phyloP scores from a whole-genome alignment of 1,140 invertebrate species.

The Drosophila albomicans region DNA sequence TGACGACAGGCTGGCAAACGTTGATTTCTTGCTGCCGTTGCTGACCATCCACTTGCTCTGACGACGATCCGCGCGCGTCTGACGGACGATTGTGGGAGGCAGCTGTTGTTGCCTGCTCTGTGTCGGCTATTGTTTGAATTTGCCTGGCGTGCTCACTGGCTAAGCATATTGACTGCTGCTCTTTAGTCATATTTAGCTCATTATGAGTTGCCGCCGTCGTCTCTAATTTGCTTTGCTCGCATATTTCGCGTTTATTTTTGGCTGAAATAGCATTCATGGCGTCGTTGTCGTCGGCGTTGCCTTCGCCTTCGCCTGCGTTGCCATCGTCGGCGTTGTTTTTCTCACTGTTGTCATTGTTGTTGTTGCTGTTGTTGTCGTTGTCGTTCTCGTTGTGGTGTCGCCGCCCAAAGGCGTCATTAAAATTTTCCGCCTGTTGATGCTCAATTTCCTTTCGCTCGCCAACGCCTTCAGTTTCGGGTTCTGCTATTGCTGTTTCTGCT shows the following conservation, averaged over 20 bases:
- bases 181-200: constrained; percentile 80
- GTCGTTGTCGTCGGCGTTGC: constrained; percentile 71
- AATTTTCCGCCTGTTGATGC: constrained; percentile 83
- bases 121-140: constrained; percentile 58
- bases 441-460: constrained; percentile 76
- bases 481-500: too few relatives aligned
- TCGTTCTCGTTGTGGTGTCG: constrained; percentile 53
- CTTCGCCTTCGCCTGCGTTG: constrained; percentile 9
- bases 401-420: constrained; percentile 77
- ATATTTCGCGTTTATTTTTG: constrained; percentile 80
- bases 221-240: constrained; percentile 82
- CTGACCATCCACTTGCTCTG: constrained; percentile 69
- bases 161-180: constrained; percentile 78
- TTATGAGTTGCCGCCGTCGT: constrained; percentile 60
- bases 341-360: constrained; percentile 4
- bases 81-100: constrained; percentile 60
- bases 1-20: constrained; percentile 14
- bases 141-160: constrained; percentile 54
- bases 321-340: background rate
- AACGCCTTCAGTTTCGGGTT: constrained; percentile 51
- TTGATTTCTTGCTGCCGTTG: constrained; percentile 39
- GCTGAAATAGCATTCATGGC: constrained; percentile 68
- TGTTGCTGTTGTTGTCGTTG: constrained; percentile 7
- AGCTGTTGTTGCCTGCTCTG: constrained; percentile 1
- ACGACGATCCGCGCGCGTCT: constrained; percentile 82